Evolutionary conservation across 2,888 invertebrate species (phyloP), one percentile per base, ranked within the genome.

Genomic region (Hoplodrina blanda): DNA sequence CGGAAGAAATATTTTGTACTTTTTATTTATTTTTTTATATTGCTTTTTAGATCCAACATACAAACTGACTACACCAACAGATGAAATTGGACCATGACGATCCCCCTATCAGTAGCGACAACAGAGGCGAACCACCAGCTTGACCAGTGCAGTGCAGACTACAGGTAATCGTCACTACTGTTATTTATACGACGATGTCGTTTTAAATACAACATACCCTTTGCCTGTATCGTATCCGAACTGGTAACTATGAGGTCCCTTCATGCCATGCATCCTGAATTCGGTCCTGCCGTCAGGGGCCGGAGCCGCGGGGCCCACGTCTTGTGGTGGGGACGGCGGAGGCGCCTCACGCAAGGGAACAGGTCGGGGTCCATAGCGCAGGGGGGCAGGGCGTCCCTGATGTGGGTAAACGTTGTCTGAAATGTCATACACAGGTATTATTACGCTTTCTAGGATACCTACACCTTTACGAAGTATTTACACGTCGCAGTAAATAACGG

Each of bases 181-280:
- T 37, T 46, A 20, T 46, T 46, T 10, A 25, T 33, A 25, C 25
- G 1, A 25, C 25, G n/a, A 25, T 25, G 25, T 25, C 25, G 25
- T 25, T 25, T 25, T 25, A 25, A 25, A 25, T 25, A 25, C 41
- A 41, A 44, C 89, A 96, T 95, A 98, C 98, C 98, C 98, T 94
- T 97, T 97, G 86, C 98, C 98, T 62, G 98, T 98, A 89, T 98
- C 98, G 91, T 96, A 98, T 86, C 98, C 98, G 92, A 98, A 98
- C 91, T 98, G 97, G 91, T 98, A 98, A 81, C 98, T 97, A 88
- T 97, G 96, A 0, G 98, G 98, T 56, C 98, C 98, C 82, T 97
- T 97, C 93, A 98, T 97, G 78, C 98, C 98, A 85, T 98, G 97
- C 96, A 98, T 97, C 88, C 98, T 97, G 95, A 98, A 98, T 89